These are phyloP conservation scores for Neosilurus mollespiculum DNA, from an alignment of 2,797 vertebrate genomes.

Conservation along the genomic window DNA sequence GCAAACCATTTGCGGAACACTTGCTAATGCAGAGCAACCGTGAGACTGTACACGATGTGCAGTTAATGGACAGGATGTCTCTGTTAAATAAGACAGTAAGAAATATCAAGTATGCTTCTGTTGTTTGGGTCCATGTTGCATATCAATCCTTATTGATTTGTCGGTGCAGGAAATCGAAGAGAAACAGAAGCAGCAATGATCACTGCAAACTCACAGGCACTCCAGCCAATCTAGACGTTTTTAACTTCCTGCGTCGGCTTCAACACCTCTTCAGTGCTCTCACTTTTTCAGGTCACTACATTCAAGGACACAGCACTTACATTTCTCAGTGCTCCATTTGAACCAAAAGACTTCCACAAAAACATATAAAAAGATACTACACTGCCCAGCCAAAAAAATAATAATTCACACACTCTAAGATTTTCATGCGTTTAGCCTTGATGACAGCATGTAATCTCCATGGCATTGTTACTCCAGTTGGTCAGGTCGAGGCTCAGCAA, in stretches of 20 bases:
- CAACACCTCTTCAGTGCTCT: not conserved
- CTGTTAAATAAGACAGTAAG: conserved; percentile 54
- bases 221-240: conserved; percentile 48
- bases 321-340: not conserved
- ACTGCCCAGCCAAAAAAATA: no score
- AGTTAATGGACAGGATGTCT: conserved; percentile 59
- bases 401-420: no score
- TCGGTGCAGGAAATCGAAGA: conserved; percentile 65
- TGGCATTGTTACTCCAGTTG: no score
- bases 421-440: no score
- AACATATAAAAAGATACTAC: not conserved
- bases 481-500: no score
- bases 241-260: conserved; percentile 17
- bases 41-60: conserved; percentile 42
- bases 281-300: not conserved
- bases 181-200: conserved; percentile 65
- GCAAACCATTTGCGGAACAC: conserved; percentile 54
- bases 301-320: not conserved
- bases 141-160: conserved; percentile 63
- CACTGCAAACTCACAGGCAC: conserved; percentile 59
- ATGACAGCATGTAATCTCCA: no score
- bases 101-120: conserved; percentile 52
- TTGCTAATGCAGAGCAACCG: conserved; percentile 44
- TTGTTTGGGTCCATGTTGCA: conserved; percentile 46
- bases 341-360: not conserved